Conservation (phyloP, 2,113 vertebrate species). For the Diadophis punctatus region DNA sequence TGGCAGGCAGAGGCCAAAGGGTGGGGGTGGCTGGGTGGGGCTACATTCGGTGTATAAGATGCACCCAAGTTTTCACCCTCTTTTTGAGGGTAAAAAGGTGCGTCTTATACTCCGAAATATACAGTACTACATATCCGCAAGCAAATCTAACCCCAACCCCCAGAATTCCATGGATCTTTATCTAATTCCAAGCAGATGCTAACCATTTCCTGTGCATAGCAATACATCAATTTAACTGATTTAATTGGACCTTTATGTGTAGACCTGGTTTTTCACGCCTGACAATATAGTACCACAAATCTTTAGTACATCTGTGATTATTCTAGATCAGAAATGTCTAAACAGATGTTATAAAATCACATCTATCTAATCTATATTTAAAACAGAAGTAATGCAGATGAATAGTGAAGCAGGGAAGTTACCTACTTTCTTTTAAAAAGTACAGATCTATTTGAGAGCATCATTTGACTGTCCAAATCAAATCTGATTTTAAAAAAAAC, state of each 20-base stretch:
- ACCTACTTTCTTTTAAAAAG: not conserved
- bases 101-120: too few relatives aligned
- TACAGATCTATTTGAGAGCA: not conserved
- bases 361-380: not conserved
- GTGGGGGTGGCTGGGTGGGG: too few relatives aligned
- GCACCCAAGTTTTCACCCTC: too few relatives aligned
- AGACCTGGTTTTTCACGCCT: not conserved
- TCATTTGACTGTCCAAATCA: not conserved
- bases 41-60: too few relatives aligned
- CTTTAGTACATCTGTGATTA: not conserved
- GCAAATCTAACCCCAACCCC: not conserved
- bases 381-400: not conserved
- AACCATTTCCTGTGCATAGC: not conserved
- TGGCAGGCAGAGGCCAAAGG: too few relatives aligned
- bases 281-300: not conserved
- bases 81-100: too few relatives aligned
- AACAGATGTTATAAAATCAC: slow-evolving; percentile 8
- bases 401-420: not conserved
- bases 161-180: not conserved
- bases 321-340: slow-evolving; percentile 21
- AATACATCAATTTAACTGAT: not conserved
- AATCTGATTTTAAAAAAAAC: not conserved
- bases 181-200: not conserved
- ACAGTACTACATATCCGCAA: not conserved
- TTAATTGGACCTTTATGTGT: not conserved